phyloP scores from a whole-genome alignment of 2,113 vertebrate genomes.

The Sylvia atricapilla region DNA sequence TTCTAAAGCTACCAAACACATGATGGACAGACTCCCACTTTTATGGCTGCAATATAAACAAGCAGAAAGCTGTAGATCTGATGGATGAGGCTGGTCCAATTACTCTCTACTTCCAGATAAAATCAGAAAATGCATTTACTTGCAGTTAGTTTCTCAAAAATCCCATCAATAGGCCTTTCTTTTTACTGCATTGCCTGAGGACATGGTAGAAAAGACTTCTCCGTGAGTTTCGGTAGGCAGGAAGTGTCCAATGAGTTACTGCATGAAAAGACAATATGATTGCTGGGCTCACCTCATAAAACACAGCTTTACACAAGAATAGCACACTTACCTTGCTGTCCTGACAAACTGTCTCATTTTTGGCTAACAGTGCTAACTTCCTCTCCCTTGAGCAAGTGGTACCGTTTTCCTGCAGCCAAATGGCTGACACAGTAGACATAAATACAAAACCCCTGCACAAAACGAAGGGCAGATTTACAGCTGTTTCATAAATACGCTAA shows the following conservation, averaged over 20 bases:
- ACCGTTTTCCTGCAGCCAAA: neutral
- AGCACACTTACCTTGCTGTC: neutral
- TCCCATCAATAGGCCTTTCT: neutral
- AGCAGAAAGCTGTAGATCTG: neutral
- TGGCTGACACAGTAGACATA: neutral
- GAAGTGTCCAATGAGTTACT: neutral
- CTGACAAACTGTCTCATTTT: neutral
- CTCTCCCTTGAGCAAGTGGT: neutral
- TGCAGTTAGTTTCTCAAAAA: conserved; percentile 21
- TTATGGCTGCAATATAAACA: neutral
- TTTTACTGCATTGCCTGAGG: neutral
- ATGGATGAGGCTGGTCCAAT: neutral
- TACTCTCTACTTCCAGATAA: neutral
- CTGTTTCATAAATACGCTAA: neutral
- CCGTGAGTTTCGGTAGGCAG: neutral
- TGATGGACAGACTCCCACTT: neutral
- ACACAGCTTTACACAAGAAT: neutral
- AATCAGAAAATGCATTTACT: conserved; percentile 2
- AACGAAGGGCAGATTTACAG: neutral
- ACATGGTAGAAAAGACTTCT: neutral
- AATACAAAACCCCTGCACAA: neutral
- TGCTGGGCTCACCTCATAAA: neutral
- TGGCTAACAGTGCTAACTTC: neutral
- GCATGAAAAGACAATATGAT: neutral
- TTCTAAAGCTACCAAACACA: neutral